Evolutionary conservation across 2,113 vertebrate genomes (phyloP), one percentile per base, ranked within the genome.

Genomic region (Semicossyphus pulcher): DNA sequence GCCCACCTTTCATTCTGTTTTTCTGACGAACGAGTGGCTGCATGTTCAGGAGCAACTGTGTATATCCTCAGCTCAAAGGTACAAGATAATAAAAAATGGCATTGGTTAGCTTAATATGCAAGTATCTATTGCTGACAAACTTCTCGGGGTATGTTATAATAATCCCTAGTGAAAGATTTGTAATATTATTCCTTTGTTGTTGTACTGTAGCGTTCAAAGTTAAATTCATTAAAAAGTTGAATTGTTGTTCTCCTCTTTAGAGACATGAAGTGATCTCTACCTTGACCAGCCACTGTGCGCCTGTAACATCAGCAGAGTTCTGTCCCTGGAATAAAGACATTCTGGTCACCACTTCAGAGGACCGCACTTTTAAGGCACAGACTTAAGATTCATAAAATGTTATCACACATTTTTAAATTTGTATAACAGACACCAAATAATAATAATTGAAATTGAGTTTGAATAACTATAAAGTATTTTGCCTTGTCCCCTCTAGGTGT

Each of bases 281-380:
- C 36, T 81, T 97, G 80, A 60, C 76, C 5, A 93, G 94, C 8
- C 97, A 97, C 42, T 42, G 89, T 34, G 95, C 92, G 72, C 88
- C 93, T 0, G 91, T 96, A 61, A 97, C 96, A 9, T 94, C 94
- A 23, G 94, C 93, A 36, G 95, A 95, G 47, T 98, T 98, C 84
- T 97, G 94, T 68, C 80, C 94, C 0, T 95, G 95, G 96, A 83
- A 93, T 58, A 62, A 87, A 70, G 85, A 86, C 18, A 51, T 92
- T 39, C 63, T 98, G 4, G 23, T 97, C 82, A 96, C 95, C 0
- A 91, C 93, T 18, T 97, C 96, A 76, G 95, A 97, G 82, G 97
- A 98, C 81, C 93, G 96, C 74, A 96, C 95, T 88, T 96, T 97
- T 89, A 93, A 91, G 92, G 81, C 90, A 71, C 15, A 52, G 2